A percentile compares a stretch with the other conserved stretches of the same genome.
Evolutionary conservation across 2,797 vertebrate species (phyloP).

Genomic region (Rallus crepitans): DNA sequence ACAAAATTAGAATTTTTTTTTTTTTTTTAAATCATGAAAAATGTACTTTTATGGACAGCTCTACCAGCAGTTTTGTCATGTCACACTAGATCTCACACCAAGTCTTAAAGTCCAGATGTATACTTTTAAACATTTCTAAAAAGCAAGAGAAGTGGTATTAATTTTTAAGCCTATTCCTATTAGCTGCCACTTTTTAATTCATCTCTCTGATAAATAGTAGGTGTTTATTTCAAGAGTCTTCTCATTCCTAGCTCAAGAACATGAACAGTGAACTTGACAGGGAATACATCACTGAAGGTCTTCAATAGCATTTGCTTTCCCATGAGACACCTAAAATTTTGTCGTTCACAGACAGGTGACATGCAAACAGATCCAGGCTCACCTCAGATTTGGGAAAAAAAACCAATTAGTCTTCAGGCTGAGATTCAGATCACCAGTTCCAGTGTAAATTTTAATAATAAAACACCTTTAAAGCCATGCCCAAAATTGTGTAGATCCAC

Average conservation of each 20-base stretch:
- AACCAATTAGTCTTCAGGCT: fast-evolving
- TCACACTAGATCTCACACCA: background rate
- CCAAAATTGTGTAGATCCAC: background rate
- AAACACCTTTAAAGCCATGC: background rate
- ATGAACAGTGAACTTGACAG: background rate
- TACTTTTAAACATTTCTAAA: background rate
- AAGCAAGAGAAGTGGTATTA: background rate
- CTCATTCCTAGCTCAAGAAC: background rate
- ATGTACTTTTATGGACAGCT: background rate
- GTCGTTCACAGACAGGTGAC: background rate
- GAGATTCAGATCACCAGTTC: background rate
- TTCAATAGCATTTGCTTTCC: background rate
- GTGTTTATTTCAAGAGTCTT: background rate
- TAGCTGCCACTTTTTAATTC: background rate
- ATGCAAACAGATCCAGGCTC: background rate
- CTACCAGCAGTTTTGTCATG: background rate
- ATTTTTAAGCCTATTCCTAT: background rate
- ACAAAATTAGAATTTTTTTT: background rate
- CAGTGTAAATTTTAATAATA: background rate
- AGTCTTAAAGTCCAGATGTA: background rate
- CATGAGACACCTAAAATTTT: background rate
- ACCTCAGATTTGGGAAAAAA: background rate
- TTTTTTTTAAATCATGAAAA: background rate
- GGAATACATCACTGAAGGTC: background rate
- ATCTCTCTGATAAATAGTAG: background rate